A percentile compares a stretch with the other conserved stretches of the same genome.
phyloP scores from a whole-genome alignment of 2,888 invertebrate genomes.

The Arctia plantaginis region DNA sequence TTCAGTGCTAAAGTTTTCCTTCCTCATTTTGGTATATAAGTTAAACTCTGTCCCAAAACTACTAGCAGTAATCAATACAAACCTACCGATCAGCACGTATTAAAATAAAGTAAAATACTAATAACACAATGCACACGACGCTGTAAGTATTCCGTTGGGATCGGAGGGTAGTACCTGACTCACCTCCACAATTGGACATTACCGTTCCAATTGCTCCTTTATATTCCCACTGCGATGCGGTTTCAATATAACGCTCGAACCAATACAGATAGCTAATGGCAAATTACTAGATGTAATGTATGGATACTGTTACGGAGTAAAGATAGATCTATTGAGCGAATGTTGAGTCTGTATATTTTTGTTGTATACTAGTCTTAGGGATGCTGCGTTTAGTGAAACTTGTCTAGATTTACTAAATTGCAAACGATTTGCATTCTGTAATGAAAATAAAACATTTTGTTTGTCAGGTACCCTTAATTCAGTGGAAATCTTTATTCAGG shows the following conservation, averaged over 20 bases:
- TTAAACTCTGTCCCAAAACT: background rate
- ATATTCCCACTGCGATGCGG: slow-evolving; percentile 52
- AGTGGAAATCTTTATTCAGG: background rate
- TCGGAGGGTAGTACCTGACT: slow-evolving; percentile 50
- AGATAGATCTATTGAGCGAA: background rate
- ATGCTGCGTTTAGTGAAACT: background rate
- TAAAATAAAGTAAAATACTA: slow-evolving; percentile 47
- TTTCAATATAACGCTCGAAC: slow-evolving; percentile 51
- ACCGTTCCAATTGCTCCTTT: slow-evolving; percentile 52
- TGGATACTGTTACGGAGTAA: slow-evolving; percentile 34
- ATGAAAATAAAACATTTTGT: background rate
- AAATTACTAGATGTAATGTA: slow-evolving; percentile 37
- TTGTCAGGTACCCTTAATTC: background rate
- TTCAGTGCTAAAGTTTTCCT: background rate
- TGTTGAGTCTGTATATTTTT: background rate
- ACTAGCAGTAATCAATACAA: background rate
- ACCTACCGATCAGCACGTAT: slow-evolving; percentile 25
- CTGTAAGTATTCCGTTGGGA: slow-evolving; percentile 48
- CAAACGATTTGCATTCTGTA: background rate
- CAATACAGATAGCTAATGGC: slow-evolving; percentile 42
- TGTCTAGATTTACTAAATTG: background rate
- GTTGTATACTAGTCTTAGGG: background rate
- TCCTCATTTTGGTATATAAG: background rate
- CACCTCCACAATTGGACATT: slow-evolving; percentile 55
- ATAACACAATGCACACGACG: slow-evolving; percentile 27